Percentiles rank a stretch among this genome's conserved stretches.
These are phyloP conservation scores for Strix aluco DNA, from an alignment of 2,113 vertebrate species.

Conservation along the genomic window DNA sequence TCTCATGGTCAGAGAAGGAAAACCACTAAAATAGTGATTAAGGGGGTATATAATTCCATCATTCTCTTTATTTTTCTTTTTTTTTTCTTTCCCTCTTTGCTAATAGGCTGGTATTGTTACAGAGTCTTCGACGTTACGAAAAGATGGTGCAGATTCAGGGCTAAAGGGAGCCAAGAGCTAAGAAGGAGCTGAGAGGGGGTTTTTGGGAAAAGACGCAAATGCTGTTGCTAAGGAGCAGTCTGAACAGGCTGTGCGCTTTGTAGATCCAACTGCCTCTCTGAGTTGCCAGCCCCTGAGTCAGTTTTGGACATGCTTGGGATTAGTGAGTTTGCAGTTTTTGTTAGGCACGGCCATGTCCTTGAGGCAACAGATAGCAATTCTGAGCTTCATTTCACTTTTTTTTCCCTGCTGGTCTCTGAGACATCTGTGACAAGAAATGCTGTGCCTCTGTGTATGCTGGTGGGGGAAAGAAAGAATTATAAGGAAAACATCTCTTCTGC, in stretches of 20 bases:
- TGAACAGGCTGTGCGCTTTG: neutral
- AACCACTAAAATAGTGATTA: neutral
- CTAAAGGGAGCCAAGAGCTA: neutral
- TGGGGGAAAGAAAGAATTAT: neutral
- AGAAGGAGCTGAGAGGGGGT: neutral
- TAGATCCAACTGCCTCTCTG: neutral
- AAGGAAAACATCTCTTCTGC: neutral
- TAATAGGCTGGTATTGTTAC: neutral
- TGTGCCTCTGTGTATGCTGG: neutral
- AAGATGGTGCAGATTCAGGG: neutral
- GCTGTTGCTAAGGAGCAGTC: neutral
- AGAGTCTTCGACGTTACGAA: neutral
- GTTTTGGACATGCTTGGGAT: neutral
- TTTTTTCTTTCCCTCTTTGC: neutral
- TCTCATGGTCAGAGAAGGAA: neutral
- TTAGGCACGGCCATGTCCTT: neutral
- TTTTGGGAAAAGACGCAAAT: neutral
- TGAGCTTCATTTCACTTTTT: neutral
- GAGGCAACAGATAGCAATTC: neutral
- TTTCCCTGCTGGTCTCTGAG: neutral
- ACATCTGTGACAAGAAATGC: neutral
- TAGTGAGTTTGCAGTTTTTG: neutral
- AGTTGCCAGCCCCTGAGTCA: neutral
- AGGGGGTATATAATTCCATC: neutral
- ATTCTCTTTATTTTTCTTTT: neutral